Conservation (phyloP, 2,113 vertebrate species). For the Brachirus orientalis region DNA sequence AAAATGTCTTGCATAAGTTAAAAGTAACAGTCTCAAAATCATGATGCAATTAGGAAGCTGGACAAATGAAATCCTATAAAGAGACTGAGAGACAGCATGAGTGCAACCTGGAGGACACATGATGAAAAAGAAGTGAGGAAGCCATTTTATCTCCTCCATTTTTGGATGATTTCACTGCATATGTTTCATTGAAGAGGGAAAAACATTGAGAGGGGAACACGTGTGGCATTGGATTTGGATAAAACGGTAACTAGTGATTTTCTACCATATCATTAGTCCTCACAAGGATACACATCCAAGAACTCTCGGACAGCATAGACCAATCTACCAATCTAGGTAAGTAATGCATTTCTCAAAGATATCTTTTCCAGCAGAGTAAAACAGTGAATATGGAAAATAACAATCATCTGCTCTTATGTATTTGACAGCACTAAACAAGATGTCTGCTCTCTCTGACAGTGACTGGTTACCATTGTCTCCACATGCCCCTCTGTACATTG, state of each 20-base stretch:
- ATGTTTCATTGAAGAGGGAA: neutral
- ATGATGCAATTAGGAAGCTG: neutral
- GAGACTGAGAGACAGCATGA: no score
- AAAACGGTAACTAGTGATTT: no score
- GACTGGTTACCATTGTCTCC: neutral
- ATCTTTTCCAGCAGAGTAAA: no score
- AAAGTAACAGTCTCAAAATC: conserved; percentile 3
- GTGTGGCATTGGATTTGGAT: no score
- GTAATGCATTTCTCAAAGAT: no score
- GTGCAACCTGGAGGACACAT: conserved; percentile 3
- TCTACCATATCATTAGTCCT: no score
- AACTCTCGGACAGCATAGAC: no score
- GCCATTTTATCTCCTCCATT: neutral
- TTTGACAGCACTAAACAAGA: conserved; percentile 15
- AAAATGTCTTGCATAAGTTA: no score
- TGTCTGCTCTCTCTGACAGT: neutral
- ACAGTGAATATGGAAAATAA: neutral
- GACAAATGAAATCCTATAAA: conserved; percentile 3
- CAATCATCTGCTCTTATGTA: conserved; percentile 2
- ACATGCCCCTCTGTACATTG: neutral
- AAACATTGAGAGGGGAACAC: neutral
- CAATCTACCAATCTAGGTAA: no score
- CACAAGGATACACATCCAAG: no score
- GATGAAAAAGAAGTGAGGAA: neutral
- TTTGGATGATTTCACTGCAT: neutral